phyloP scores from a whole-genome alignment of 2,113 vertebrate genomes.

The Cromileptes altivelis region DNA sequence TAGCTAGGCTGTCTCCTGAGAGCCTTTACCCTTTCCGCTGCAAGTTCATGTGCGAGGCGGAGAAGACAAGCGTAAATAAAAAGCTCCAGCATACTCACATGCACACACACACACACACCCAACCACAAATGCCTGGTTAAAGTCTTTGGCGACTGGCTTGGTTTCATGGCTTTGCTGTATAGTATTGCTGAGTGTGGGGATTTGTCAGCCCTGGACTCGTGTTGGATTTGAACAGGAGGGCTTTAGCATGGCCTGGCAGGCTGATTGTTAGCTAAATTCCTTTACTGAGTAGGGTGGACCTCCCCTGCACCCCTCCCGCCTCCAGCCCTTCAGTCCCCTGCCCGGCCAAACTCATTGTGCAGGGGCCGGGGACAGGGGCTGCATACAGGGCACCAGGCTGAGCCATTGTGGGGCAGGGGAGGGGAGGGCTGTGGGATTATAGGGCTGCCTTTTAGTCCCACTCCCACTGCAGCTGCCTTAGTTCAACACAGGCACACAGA shows the following conservation, averaged over 20 bases:
- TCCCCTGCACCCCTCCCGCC: constrained; percentile 31
- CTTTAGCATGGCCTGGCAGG: constrained; percentile 58
- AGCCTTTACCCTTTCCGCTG: constrained; percentile 74
- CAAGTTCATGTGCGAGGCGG: constrained; percentile 70
- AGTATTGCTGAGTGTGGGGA: constrained; percentile 59
- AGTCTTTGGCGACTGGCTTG: constrained; percentile 29
- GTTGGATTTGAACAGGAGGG: constrained; percentile 59
- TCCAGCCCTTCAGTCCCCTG: constrained; percentile 52
- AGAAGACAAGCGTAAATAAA: constrained; percentile 73
- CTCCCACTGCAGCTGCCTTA: constrained; percentile 72
- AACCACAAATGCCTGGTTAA: constrained; percentile 53
- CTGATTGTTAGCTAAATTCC: constrained; percentile 80
- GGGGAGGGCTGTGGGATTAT: constrained; percentile 74
- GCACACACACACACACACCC: constrained; percentile 1
- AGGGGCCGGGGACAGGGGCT: constrained; percentile 69
- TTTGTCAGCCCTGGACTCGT: constrained; percentile 57
- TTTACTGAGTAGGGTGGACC: constrained; percentile 74
- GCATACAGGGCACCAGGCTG: constrained; percentile 73
- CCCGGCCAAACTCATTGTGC: constrained; percentile 73
- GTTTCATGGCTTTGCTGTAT: constrained; percentile 49
- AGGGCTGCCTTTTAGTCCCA: constrained; percentile 74
- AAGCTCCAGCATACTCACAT: constrained; percentile 40
- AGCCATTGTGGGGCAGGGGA: constrained; percentile 69
- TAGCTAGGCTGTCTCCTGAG: constrained; percentile 76
- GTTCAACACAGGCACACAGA: constrained; percentile 57